These are phyloP conservation scores for Drosophila oshimai DNA, from an alignment of 1,140 invertebrate species.

Conservation along the genomic window DNA sequence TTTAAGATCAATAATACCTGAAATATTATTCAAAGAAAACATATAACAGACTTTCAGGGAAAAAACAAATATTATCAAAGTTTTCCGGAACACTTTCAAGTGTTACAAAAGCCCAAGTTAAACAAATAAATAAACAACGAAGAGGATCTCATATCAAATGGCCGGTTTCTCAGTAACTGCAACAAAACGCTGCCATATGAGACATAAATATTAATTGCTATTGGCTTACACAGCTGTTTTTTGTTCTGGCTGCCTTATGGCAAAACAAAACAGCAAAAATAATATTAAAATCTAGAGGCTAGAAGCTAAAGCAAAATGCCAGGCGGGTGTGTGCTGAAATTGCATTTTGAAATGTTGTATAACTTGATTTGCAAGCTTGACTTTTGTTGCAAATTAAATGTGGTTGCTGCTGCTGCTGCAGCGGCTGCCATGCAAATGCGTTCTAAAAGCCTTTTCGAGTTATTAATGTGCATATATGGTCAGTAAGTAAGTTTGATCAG, in stretches of 20 bases:
- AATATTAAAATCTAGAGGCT: slow-evolving; percentile 1
- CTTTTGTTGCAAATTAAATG: not conserved
- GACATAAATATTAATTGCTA: slow-evolving; percentile 33
- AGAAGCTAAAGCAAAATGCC: not conserved
- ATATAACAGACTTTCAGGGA: no score
- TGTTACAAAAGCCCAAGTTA: not conserved
- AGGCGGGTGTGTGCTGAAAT: slow-evolving; percentile 36
- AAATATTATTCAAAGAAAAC: no score
- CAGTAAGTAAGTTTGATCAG: slow-evolving; percentile 24
- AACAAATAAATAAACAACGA: not conserved
- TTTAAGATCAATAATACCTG: no score
- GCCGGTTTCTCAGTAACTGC: slow-evolving; percentile 3
- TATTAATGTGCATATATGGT: slow-evolving; percentile 51
- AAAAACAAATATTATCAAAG: no score
- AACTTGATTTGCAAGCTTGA: slow-evolving; percentile 67
- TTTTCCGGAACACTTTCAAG: not conserved
- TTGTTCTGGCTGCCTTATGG: slow-evolving; percentile 1
- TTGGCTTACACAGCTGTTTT: slow-evolving; percentile 24
- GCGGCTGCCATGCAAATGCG: slow-evolving; percentile 35
- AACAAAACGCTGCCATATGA: slow-evolving; percentile 10
- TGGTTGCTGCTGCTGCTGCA: not conserved
- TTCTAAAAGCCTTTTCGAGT: slow-evolving; percentile 58
- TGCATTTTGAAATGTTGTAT: slow-evolving; percentile 64
- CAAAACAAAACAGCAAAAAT: slow-evolving; percentile 5
- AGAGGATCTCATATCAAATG: slow-evolving; percentile 6